Conservation (phyloP, 2,888 invertebrate species). For the Leptopilina myrica region DNA sequence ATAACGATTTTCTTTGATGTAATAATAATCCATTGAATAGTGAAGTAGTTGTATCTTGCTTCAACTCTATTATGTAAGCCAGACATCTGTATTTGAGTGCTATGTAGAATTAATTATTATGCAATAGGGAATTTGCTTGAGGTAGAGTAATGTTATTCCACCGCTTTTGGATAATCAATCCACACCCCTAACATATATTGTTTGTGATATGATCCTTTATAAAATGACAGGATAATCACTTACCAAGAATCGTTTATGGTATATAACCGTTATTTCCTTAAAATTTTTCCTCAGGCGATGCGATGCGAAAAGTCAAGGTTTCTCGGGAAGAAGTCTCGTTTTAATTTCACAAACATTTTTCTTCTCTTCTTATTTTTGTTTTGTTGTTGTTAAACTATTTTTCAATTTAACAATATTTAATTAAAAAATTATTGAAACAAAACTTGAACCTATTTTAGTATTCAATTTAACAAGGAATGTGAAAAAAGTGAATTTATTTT, state of each 20-base stretch:
- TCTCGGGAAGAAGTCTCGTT: no score
- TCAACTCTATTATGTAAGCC: constrained; percentile 5
- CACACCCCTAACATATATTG: neutral
- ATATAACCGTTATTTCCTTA: neutral
- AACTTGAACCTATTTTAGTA: no score
- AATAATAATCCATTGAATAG: no score
- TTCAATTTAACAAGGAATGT: no score
- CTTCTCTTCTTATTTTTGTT: no score
- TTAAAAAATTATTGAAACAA: no score
- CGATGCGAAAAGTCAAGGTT: neutral
- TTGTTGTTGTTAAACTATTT: no score
- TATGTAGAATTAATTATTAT: constrained; percentile 6
- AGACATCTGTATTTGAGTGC: constrained; percentile 9
- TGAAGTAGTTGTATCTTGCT: neutral
- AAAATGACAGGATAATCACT: constrained; percentile 31
- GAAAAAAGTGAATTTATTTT: no score
- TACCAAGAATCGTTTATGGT: neutral
- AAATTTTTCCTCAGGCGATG: neutral
- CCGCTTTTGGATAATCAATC: constrained; percentile 10
- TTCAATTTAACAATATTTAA: no score
- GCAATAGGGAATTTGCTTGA: constrained; percentile 15
- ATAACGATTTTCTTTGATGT: no score
- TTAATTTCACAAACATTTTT: no score
- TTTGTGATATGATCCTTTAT: constrained; percentile 16
- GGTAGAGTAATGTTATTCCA: constrained; percentile 4